These are phyloP conservation scores for Egretta garzetta DNA, from an alignment of 2,113 vertebrate genomes.

Conservation along the genomic window DNA sequence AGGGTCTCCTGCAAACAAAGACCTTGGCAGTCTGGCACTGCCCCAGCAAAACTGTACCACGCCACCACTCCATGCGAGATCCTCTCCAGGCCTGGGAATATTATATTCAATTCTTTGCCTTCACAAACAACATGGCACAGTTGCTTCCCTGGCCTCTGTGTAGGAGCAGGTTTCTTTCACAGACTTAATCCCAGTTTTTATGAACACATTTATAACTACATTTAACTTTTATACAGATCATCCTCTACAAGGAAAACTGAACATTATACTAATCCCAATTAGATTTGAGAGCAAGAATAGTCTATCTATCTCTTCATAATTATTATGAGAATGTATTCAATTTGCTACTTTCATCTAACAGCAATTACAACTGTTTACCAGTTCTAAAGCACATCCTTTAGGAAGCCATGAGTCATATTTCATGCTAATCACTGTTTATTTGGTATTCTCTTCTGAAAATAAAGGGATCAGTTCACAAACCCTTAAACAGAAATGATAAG, in stretches of 20 bases:
- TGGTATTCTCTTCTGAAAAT: constrained; percentile 46
- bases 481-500: constrained; percentile 33
- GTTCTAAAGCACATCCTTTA: constrained; percentile 43
- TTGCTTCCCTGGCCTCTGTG: background rate
- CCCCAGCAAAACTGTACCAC: background rate
- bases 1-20: background rate
- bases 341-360: constrained; percentile 61
- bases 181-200: background rate
- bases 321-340: constrained; percentile 42
- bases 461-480: constrained; percentile 44
- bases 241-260: background rate
- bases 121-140: background rate
- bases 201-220: background rate
- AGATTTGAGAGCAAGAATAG: constrained; percentile 18
- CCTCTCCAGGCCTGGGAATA: background rate
- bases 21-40: background rate
- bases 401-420: constrained; percentile 42
- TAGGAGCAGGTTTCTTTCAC: background rate
- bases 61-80: background rate
- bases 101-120: background rate
- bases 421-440: constrained; percentile 55
- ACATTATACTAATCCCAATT: constrained; percentile 19
- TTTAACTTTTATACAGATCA: constrained; percentile 13
- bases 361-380: constrained; percentile 65
- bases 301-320: constrained; percentile 30